A percentile compares a stretch with the other conserved stretches of the same genome.
Conservation (phyloP, 2,888 invertebrate genomes). For the Bombylius major region DNA sequence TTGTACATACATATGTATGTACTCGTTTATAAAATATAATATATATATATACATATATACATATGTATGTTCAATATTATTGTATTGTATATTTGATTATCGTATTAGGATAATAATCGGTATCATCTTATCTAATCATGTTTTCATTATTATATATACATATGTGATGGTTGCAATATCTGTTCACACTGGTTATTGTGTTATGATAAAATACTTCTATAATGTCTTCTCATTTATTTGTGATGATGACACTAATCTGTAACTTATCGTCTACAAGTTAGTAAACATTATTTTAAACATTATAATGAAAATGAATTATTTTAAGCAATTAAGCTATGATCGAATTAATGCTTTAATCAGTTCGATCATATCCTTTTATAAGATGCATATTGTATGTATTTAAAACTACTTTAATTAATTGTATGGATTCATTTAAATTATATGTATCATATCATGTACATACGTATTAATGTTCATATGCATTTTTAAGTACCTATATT, state of each 20-base stretch:
- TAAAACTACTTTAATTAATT: no score
- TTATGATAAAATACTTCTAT: not conserved
- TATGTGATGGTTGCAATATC: not conserved
- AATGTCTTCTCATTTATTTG: constrained; percentile 4
- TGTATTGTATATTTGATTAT: not conserved
- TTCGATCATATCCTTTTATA: not conserved
- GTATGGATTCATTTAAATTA: no score
- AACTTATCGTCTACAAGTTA: constrained; percentile 6
- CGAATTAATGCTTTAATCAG: not conserved
- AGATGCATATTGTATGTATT: not conserved
- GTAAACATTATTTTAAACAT: not conserved
- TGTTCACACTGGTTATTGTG: not conserved
- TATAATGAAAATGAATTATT: not conserved
- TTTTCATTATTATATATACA: no score
- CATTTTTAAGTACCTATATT: no score
- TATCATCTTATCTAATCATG: not conserved
- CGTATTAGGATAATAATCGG: not conserved
- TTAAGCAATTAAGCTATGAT: not conserved
- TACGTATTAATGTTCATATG: no score
- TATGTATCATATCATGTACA: no score
- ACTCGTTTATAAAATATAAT: not conserved
- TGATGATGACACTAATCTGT: constrained; percentile 2
- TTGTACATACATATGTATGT: not conserved
- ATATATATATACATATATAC: not conserved
- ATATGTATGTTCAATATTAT: not conserved